These are phyloP conservation scores for Bhutanitis thaidina DNA, from an alignment of 2,888 invertebrate genomes.

Conservation along the genomic window DNA sequence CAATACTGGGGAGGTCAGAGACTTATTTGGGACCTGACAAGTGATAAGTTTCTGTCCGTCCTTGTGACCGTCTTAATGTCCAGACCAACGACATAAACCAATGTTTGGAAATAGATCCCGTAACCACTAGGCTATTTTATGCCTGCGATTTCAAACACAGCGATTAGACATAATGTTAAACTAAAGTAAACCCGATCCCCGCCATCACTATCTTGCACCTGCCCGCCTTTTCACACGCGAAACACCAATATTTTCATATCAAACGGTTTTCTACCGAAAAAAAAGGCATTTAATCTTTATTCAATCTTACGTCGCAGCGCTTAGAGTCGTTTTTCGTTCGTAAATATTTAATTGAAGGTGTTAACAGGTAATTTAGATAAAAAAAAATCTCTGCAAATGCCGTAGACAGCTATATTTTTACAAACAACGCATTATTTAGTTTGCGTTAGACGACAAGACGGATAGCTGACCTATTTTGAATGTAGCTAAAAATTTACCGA, in stretches of 20 bases:
- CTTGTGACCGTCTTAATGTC: no score
- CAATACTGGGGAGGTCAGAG: no score
- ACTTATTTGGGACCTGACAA: no score
- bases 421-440: conserved; percentile 13
- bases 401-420: conserved; percentile 9
- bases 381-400: conserved; percentile 14
- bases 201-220: conserved; percentile 30
- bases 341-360: conserved; percentile 15
- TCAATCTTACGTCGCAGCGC: background rate
- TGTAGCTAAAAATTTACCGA: background rate
- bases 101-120: no score
- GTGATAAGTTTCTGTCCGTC: no score
- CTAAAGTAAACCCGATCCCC: background rate
- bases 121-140: no score
- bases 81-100: no score
- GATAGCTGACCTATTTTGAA: conserved; percentile 3
- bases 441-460: background rate
- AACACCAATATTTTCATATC: conserved; percentile 54
- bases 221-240: conserved; percentile 42
- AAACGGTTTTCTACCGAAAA: conserved; percentile 32
- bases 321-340: conserved; percentile 7
- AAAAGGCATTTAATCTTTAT: conserved; percentile 7
- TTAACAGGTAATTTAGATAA: conserved; percentile 22
- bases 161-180: no score
- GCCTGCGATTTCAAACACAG: no score